phyloP scores from a whole-genome alignment of 2,797 vertebrate genomes.

The Chaenodraco wilsoni region DNA sequence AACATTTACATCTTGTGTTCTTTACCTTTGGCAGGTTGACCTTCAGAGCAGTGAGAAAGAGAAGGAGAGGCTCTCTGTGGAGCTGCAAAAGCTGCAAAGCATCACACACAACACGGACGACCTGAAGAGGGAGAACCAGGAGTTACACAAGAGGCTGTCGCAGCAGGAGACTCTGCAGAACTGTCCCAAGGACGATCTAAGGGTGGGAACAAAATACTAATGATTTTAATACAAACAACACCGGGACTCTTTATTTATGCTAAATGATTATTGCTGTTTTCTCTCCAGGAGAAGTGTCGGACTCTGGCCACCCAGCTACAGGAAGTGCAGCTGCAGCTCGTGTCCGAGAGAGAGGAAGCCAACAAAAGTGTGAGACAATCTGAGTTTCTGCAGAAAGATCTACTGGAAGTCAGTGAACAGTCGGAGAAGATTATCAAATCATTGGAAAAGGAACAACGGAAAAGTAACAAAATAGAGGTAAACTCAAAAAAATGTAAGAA shows the following conservation, averaged over 20 bases:
- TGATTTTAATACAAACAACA: neutral
- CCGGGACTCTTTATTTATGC: neutral
- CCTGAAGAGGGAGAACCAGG: conserved; percentile 65
- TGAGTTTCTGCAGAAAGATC: conserved; percentile 36
- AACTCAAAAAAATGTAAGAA: neutral
- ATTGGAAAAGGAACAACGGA: neutral
- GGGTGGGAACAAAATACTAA: conserved; percentile 46
- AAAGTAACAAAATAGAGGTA: conserved; percentile 66
- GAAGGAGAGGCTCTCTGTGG: conserved; percentile 61
- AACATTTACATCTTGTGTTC: neutral
- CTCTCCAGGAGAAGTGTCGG: conserved; percentile 53
- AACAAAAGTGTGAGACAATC: conserved; percentile 17
- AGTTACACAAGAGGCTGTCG: conserved; percentile 52
- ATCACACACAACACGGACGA: conserved; percentile 41
- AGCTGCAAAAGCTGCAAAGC: conserved; percentile 61
- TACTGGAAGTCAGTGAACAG: conserved; percentile 37
- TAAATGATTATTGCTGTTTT: neutral
- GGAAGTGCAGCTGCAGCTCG: conserved; percentile 51
- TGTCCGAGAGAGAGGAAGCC: conserved; percentile 51
- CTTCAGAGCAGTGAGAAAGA: conserved; percentile 76
- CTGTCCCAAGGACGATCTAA: conserved; percentile 40
- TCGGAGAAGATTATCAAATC: conserved; percentile 7
- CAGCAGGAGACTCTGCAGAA: conserved; percentile 33
- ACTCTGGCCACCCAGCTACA: conserved; percentile 61
- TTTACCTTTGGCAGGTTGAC: conserved; percentile 73